phyloP scores from a whole-genome alignment of 1,140 invertebrate genomes.

The Arctopsyche grandis region DNA sequence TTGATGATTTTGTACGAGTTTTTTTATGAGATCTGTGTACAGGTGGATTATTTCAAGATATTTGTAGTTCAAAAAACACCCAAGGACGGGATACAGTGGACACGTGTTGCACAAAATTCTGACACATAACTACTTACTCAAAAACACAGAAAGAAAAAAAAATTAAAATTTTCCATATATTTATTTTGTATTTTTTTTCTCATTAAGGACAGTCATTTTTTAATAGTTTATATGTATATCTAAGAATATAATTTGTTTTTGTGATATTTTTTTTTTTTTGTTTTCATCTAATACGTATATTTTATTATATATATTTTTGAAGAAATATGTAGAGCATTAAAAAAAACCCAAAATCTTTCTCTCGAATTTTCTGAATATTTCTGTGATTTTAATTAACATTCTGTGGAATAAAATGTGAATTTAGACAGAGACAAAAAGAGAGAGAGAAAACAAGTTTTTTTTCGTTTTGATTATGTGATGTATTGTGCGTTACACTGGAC shows the following conservation, averaged over 20 bases:
- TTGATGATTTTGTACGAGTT: background rate
- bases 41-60: background rate
- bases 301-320: slow-evolving; percentile 45
- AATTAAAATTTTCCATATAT: slow-evolving; percentile 41
- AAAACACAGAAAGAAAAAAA: slow-evolving; percentile 31
- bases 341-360: slow-evolving; percentile 35
- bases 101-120: slow-evolving; percentile 12
- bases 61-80: background rate
- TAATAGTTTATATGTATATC: slow-evolving; percentile 47
- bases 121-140: slow-evolving; percentile 7
- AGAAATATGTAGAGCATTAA: slow-evolving; percentile 41
- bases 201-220: slow-evolving; percentile 50
- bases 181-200: slow-evolving; percentile 45
- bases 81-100: slow-evolving; percentile 39
- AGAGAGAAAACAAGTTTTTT: slow-evolving; percentile 28
- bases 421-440: slow-evolving; percentile 12
- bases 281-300: slow-evolving; percentile 49
- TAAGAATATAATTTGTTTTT: slow-evolving; percentile 50
- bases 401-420: background rate
- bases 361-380: slow-evolving; percentile 24
- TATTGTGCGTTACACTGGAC: slow-evolving; percentile 52
- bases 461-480: slow-evolving; percentile 47
- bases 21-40: slow-evolving; percentile 9
- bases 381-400: slow-evolving; percentile 21
- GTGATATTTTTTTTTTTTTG: slow-evolving; percentile 44